phyloP scores from a whole-genome alignment of 1,140 invertebrate species.

The Tetragnatha versicolor region DNA sequence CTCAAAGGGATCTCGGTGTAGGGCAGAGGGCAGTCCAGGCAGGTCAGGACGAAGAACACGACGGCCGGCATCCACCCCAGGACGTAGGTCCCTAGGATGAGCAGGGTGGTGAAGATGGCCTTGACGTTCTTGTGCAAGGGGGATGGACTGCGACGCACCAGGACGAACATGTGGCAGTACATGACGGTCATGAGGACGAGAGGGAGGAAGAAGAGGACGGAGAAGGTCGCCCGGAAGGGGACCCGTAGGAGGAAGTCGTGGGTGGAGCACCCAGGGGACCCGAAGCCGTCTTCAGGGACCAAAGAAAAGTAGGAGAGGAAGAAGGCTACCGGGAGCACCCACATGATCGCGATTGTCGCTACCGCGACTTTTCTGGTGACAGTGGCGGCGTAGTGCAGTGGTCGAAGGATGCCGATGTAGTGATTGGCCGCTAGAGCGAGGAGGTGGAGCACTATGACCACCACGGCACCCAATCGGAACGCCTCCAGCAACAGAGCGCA shows the following conservation, averaged over 20 bases:
- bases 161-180: constrained; percentile 70
- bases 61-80: constrained; percentile 73
- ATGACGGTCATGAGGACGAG: constrained; percentile 70
- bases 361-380: constrained; percentile 63
- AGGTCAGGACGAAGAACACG: constrained; percentile 68
- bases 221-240: constrained; percentile 66
- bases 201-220: constrained; percentile 63
- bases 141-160: constrained; percentile 62
- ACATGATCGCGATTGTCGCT: constrained; percentile 67
- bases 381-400: constrained; percentile 68
- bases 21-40: constrained; percentile 65
- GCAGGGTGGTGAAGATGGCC: constrained; percentile 72
- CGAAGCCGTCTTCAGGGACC: constrained; percentile 66
- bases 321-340: constrained; percentile 68
- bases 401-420: constrained; percentile 72
- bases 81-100: constrained; percentile 74
- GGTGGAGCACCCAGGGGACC: constrained; percentile 46
- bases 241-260: constrained; percentile 50
- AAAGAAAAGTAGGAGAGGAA: constrained; percentile 68
- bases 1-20: not conserved
- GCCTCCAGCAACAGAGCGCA: constrained; percentile 65
- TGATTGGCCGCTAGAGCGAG: constrained; percentile 74
- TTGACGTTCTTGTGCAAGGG: constrained; percentile 66
- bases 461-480: constrained; percentile 67
- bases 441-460: constrained; percentile 72